Evolutionary conservation across 2,797 vertebrate genomes (phyloP), one percentile per base, ranked within the genome.

Genomic region (Myiotriccus ornatus): DNA sequence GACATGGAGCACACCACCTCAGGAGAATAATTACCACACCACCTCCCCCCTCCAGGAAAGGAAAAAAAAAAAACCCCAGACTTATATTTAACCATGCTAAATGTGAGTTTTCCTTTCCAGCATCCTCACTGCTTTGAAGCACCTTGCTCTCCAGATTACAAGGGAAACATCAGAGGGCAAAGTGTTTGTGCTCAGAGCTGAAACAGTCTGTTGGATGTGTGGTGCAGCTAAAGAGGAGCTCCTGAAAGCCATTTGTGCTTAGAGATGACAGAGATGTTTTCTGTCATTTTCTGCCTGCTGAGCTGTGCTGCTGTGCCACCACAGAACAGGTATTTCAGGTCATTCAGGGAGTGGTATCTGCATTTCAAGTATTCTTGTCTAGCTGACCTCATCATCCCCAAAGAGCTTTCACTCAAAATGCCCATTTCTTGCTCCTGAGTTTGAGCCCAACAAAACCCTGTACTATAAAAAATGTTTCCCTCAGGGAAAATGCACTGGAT

Each of bases 61-160:
- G 12, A 60, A 37, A 19, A 43, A 43, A 43, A 19, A 6, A 1
- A 25, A 30, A 5, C 6, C 6, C 12, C 41, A 34, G 34, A 30
- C 12, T 23, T 14, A 4, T 21, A 27, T 25, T 71, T 32, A 71
- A 21, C 39, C 57, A 18, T 12, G 30, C 30, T 46, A 46, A 65
- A 59, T 20, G 18, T 7, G 73, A 59, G 4, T 52, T 77, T 70
- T 70, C 43, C 37, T 63, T 97, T 96, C 76, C 86, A 97, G 96
- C 97, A 84, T 75, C 69, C 50, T 88, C 95, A 92, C 89, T 97
- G 93, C 84, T 98, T 97, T 88, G 93, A 96, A 94, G 96, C 93
- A 89, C 94, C 91, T 28, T 96, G 94, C 53, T 81, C 74, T 53
- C 18, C 67, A 35, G 94, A 73, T 87, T 94, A 95, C 71, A 97